These are phyloP conservation scores for Rhinoderma darwinii DNA, from an alignment of 2,113 vertebrate species.

Conservation along the genomic window DNA sequence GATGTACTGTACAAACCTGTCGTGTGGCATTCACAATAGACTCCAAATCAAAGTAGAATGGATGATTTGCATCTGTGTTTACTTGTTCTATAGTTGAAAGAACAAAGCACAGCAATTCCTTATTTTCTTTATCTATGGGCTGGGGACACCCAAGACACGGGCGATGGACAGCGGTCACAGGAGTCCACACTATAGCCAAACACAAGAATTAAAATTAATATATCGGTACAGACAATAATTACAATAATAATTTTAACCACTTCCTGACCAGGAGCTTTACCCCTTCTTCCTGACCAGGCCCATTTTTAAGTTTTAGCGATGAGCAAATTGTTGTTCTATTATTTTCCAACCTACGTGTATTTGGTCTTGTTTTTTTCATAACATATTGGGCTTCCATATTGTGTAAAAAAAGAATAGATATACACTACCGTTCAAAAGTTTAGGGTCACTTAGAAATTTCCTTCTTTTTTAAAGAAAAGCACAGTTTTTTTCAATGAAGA, in stretches of 20 bases:
- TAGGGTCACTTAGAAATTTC: no score
- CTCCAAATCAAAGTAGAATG: conserved; percentile 34
- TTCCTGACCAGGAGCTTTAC: no score
- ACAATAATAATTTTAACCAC: not conserved
- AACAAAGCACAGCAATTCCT: not conserved
- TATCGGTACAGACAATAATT: not conserved
- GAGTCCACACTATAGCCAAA: not conserved
- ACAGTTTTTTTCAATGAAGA: no score
- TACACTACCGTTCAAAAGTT: no score
- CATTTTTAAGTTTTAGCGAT: no score
- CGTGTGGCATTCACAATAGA: not conserved
- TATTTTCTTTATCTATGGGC: not conserved
- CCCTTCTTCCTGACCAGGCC: no score
- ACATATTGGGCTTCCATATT: no score
- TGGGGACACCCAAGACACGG: conserved; percentile 13
- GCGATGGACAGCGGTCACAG: not conserved
- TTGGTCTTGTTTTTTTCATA: no score
- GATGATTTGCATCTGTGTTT: conserved; percentile 16
- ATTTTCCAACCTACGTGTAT: no score
- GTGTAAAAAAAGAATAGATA: no score
- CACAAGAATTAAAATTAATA: not conserved
- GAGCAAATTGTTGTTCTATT: no score
- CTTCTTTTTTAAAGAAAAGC: no score
- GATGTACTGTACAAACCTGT: conserved; percentile 35
- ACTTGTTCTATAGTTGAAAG: not conserved